Evolutionary conservation across 2,113 vertebrate genomes (phyloP), one percentile per base, ranked within the genome.

Genomic region (Pungitius pungitius): DNA sequence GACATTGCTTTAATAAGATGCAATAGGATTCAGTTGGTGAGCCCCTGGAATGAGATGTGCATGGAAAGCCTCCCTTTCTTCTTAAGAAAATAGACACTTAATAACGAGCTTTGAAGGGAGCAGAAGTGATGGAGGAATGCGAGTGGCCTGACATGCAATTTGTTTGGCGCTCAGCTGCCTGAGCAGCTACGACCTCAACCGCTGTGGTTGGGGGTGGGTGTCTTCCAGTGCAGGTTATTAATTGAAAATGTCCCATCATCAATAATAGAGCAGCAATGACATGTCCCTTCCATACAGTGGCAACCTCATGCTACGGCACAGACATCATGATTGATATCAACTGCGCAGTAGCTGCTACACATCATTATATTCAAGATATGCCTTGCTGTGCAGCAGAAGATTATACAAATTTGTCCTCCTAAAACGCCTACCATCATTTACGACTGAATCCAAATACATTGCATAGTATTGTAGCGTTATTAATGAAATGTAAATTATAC

Each of bases 321-420:
- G 85, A 82, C 77, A 79, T 61, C 54, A 69, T 90, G 90, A 92
- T 91, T 87, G 83, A 92, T 92, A 75, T 83, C 82, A 80, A 76
- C 74, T 52, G 79, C 77, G 60, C 33, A 4, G 55, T 47, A 49
- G 54, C 33, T 84, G 82, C 80, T 85, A 85, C 85, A 89, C 86
- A 80, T 88, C 84, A 87, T 90, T 87, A 86, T 84, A 81, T 73
- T 77, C 14, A 77, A 67, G 78, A 78, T 61, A 72, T 61, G 64
- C 42, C 63, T 54, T 13, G 43, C 74, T 56, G 70, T 69, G 73
- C 33, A 27, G 69, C 62, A 68, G 67, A 30, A 71, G 76, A 86
- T 67, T 65, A 64, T 52, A 82, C 43, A 76, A 74, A 83, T 86
- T 35, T 80, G 45, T 71, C 73, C 71, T 42, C 65, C 49, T 68